Evolutionary conservation across 1,140 invertebrate genomes (phyloP).

Genomic region (Helicorthomorpha holstii): DNA sequence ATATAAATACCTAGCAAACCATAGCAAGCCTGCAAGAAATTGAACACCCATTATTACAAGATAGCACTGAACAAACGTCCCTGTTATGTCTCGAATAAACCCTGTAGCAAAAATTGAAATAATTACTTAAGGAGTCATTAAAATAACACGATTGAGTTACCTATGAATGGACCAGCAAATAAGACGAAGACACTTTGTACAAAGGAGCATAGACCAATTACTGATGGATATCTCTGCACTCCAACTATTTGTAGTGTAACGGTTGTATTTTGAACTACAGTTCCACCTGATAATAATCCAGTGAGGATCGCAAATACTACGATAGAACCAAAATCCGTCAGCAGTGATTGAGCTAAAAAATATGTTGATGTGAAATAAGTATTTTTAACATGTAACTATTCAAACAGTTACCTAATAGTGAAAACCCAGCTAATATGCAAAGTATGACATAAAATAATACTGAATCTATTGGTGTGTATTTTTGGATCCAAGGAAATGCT

Average conservation of each 20-base stretch:
- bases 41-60: background rate
- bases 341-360: too few relatives aligned
- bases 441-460: too few relatives aligned
- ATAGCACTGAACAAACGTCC: background rate
- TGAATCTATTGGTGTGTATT: too few relatives aligned
- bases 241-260: background rate
- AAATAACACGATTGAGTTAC: background rate
- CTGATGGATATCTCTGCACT: background rate
- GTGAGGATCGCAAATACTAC: background rate
- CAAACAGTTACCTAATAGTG: too few relatives aligned
- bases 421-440: too few relatives aligned
- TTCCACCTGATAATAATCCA: background rate
- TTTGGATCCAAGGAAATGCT: too few relatives aligned
- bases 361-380: too few relatives aligned
- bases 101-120: background rate
- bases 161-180: background rate
- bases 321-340: too few relatives aligned
- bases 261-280: background rate
- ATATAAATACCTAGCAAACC: background rate
- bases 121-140: background rate
- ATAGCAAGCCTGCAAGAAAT: background rate
- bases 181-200: background rate
- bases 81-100: background rate
- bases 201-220: background rate
- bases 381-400: too few relatives aligned